phyloP scores from a whole-genome alignment of 1,140 invertebrate species.

The Berghia stephanieae region DNA sequence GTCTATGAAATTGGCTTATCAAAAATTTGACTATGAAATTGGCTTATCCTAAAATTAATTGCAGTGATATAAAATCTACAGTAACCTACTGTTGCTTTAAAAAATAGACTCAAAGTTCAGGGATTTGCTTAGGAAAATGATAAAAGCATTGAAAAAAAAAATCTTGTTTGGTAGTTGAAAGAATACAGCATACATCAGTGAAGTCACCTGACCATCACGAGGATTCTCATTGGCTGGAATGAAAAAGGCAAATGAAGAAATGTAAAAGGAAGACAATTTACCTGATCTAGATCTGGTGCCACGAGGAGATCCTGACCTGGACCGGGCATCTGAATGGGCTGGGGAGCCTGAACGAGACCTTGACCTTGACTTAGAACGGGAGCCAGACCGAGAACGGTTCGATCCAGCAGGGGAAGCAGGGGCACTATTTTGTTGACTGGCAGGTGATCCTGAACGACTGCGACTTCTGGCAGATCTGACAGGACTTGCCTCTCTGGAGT shows the following conservation, averaged over 20 bases:
- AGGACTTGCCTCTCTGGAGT: conserved; percentile 33
- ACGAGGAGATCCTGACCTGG: conserved; percentile 32
- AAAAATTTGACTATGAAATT: no score
- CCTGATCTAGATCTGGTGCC: conserved; percentile 28
- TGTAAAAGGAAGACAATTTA: not conserved
- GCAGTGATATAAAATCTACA: no score
- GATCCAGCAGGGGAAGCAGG: conserved; percentile 25
- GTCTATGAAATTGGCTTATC: no score
- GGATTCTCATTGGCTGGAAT: not conserved
- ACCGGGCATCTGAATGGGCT: conserved; percentile 26
- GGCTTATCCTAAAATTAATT: no score
- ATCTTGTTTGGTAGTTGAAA: no score
- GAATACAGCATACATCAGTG: no score
- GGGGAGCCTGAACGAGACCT: conserved; percentile 26
- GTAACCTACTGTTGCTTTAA: no score
- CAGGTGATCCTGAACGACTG: conserved; percentile 36
- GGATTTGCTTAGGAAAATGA: not conserved
- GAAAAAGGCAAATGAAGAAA: not conserved
- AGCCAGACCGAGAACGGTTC: not conserved
- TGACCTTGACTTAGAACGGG: not conserved
- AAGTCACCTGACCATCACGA: no score
- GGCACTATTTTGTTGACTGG: conserved; percentile 35
- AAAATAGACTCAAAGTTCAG: not conserved
- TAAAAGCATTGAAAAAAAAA: not conserved
- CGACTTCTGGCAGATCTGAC: conserved; percentile 36